Evolutionary conservation across 1,140 invertebrate species (phyloP).

Genomic region (Zaprionus inermis): DNA sequence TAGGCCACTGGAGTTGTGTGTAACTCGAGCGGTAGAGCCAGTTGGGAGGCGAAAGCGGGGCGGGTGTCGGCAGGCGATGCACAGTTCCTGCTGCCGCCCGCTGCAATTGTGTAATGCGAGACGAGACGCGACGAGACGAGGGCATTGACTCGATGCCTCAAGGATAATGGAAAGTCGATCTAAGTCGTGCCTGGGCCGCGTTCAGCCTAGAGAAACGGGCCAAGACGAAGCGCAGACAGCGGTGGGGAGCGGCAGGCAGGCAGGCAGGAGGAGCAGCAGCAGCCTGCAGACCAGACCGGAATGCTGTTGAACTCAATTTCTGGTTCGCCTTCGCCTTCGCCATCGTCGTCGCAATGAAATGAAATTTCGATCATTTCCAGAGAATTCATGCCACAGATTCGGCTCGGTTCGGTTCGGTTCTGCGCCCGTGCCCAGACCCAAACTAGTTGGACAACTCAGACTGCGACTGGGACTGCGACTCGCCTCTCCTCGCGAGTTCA

Average conservation of each 20-base stretch:
- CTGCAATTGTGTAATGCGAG: constrained; percentile 77
- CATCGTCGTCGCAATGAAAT: constrained; percentile 60
- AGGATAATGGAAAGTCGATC: constrained; percentile 64
- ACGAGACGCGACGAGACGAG: constrained; percentile 43
- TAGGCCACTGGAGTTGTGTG: constrained; percentile 78
- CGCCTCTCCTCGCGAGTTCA: constrained; percentile 44
- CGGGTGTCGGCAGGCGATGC: neutral
- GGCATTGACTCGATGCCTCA: constrained; percentile 70
- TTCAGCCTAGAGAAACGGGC: neutral
- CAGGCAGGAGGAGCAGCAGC: constrained; percentile 1
- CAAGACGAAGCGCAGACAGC: constrained; percentile 6
- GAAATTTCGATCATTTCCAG: constrained; percentile 80
- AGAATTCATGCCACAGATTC: constrained; percentile 81
- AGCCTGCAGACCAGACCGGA: constrained; percentile 47
- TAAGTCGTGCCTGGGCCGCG: constrained; percentile 6
- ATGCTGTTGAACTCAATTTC: constrained; percentile 79
- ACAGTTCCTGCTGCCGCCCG: constrained; percentile 21
- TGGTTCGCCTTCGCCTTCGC: constrained; percentile 23
- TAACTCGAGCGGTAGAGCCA: constrained; percentile 53
- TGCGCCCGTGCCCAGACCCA: constrained; percentile 37
- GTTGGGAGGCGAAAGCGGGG: constrained; percentile 21
- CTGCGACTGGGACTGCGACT: constrained; percentile 35
- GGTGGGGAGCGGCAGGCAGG: neutral
- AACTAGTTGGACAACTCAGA: constrained; percentile 64
- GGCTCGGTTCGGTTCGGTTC: constrained; percentile 35